A percentile compares a stretch with the other conserved stretches of the same genome.
These are phyloP conservation scores for Caloenas nicobarica DNA, from an alignment of 2,113 vertebrate species.

Conservation along the genomic window DNA sequence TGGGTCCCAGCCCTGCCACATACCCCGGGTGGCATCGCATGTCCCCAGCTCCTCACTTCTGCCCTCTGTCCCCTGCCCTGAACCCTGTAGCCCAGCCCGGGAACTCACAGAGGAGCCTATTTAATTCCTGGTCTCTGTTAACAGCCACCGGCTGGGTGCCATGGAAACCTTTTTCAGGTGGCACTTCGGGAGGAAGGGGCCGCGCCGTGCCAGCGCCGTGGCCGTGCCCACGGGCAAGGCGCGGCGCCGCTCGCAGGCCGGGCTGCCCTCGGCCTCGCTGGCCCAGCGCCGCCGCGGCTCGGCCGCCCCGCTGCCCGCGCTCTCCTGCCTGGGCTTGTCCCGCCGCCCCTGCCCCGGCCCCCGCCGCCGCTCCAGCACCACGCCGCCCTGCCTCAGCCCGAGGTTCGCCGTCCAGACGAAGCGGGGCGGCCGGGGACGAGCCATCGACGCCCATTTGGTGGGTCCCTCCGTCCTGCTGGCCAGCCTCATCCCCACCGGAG, in stretches of 20 bases:
- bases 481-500: slow-evolving; percentile 74
- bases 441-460: slow-evolving; percentile 74
- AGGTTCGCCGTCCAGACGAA: slow-evolving; percentile 76
- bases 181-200: slow-evolving; percentile 78
- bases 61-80: not conserved
- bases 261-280: slow-evolving; percentile 80
- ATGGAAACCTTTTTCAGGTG: slow-evolving; percentile 91
- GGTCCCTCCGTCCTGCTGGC: slow-evolving; percentile 79
- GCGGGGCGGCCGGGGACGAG: not conserved
- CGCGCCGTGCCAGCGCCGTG: slow-evolving; percentile 18
- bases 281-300: slow-evolving; percentile 77
- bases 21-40: rapidly evolving
- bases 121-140: slow-evolving; percentile 74
- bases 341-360: not conserved
- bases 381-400: slow-evolving; percentile 81
- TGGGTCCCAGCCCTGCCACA: not conserved
- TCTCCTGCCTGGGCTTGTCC: slow-evolving; percentile 47
- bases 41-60: not conserved
- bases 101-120: not conserved
- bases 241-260: slow-evolving; percentile 81
- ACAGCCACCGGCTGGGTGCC: slow-evolving; percentile 67
- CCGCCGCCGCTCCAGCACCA: slow-evolving; percentile 87
- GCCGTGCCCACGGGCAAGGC: slow-evolving; percentile 83
- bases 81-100: not conserved
- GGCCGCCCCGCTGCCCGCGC: slow-evolving; percentile 34